Percentiles rank a stretch among this genome's conserved stretches.
Evolutionary conservation across 2,113 vertebrate species (phyloP).

Genomic region (Limnothrissa miodon): DNA sequence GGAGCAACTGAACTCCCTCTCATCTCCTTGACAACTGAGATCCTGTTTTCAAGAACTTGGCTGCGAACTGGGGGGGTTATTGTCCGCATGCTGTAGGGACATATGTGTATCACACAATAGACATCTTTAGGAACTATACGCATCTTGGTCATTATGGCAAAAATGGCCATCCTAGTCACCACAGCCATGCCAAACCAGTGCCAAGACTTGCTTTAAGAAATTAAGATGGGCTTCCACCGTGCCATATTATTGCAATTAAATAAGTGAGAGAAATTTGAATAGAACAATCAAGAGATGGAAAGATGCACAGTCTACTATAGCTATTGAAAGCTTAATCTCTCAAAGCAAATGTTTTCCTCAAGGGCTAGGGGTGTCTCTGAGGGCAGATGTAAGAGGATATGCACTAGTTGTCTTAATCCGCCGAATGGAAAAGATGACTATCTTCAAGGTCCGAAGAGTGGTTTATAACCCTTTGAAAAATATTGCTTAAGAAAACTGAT

Average conservation of each 20-base stretch:
- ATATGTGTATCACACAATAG: not conserved
- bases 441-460: not conserved
- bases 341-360: not conserved
- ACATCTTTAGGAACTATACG: conserved; percentile 1
- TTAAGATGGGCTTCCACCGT: not conserved
- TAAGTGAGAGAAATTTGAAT: not conserved
- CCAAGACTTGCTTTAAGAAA: not conserved
- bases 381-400: not conserved
- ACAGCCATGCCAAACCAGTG: too few relatives aligned
- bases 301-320: not conserved
- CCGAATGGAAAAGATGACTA: not conserved
- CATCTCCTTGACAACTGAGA: conserved; percentile 45
- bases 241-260: not conserved
- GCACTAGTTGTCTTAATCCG: not conserved
- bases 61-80: conserved; percentile 36
- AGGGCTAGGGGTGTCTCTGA: not conserved
- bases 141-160: too few relatives aligned
- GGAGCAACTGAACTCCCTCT: conserved; percentile 38
- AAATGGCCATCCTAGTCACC: not conserved
- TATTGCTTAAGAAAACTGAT: not conserved
- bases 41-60: conserved; percentile 33
- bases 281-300: not conserved
- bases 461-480: not conserved
- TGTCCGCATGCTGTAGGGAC: conserved; percentile 19
- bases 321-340: too few relatives aligned